Evolutionary conservation across 1,140 invertebrate genomes (phyloP).

Genomic region (Drosophila tristis): DNA sequence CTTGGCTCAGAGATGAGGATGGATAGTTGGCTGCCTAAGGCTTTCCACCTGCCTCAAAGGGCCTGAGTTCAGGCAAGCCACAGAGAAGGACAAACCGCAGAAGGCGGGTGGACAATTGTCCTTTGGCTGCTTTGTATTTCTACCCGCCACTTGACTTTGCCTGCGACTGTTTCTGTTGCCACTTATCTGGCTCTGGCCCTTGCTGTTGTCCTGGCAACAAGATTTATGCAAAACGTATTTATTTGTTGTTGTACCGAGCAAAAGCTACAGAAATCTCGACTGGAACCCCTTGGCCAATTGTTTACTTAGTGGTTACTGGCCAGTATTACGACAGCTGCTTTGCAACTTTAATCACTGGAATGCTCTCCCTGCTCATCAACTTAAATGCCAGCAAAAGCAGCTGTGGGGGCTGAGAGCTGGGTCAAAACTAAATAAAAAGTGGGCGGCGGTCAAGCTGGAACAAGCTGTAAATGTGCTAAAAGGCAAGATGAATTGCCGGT

Average conservation of each 20-base stretch:
- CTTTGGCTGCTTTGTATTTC: slow-evolving; percentile 44
- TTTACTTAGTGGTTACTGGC: slow-evolving; percentile 37
- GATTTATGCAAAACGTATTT: slow-evolving; percentile 75
- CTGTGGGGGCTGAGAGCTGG: neutral
- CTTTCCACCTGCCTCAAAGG: slow-evolving; percentile 7
- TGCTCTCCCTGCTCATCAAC: slow-evolving; percentile 46
- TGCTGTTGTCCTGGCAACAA: slow-evolving; percentile 35
- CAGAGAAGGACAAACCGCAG: slow-evolving; percentile 13
- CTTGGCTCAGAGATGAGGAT: slow-evolving; percentile 3
- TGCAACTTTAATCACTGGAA: slow-evolving; percentile 36
- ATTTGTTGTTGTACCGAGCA: slow-evolving; percentile 44
- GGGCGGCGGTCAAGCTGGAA: slow-evolving; percentile 2
- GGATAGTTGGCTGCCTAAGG: neutral
- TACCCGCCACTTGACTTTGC: slow-evolving; percentile 48
- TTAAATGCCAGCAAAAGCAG: slow-evolving; percentile 26
- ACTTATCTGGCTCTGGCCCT: neutral
- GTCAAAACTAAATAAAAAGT: slow-evolving; percentile 24
- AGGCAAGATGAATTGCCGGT: slow-evolving; percentile 68
- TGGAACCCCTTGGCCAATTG: slow-evolving; percentile 34
- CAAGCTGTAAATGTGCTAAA: slow-evolving; percentile 68
- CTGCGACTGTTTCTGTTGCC: slow-evolving; percentile 14
- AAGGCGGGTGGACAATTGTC: slow-evolving; percentile 23
- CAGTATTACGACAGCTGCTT: slow-evolving; percentile 10
- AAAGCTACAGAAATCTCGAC: slow-evolving; percentile 11
- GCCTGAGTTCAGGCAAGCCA: slow-evolving; percentile 36